phyloP scores from a whole-genome alignment of 2,797 vertebrate species.

The Neosilurus mollespiculum region DNA sequence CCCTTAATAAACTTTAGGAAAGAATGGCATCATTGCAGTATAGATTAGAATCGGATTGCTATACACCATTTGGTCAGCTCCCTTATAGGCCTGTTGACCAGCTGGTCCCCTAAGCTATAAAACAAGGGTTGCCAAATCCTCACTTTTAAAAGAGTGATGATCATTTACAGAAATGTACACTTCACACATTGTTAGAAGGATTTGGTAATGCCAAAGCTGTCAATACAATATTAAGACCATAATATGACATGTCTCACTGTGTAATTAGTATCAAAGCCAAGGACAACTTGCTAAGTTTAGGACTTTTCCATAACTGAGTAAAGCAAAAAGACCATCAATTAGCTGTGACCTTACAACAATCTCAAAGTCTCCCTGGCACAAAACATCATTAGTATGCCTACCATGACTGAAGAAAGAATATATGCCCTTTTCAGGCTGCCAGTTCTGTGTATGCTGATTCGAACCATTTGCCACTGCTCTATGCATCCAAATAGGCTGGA shows the following conservation, averaged over 20 bases:
- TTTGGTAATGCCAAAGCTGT: neutral
- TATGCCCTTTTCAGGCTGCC: conserved; percentile 32
- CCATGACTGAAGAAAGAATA: conserved; percentile 6
- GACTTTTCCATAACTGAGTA: conserved; percentile 34
- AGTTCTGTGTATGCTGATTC: conserved; percentile 34
- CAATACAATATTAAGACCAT: neutral
- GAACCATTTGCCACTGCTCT: conserved; percentile 34
- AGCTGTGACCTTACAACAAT: conserved; percentile 48
- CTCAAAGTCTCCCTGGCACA: conserved; percentile 36
- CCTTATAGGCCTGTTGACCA: conserved; percentile 31
- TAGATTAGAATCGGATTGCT: conserved; percentile 35
- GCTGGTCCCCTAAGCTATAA: conserved; percentile 38
- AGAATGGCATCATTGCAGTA: conserved; percentile 9
- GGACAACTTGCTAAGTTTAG: neutral
- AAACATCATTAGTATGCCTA: conserved; percentile 43
- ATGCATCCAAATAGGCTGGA: conserved; percentile 34
- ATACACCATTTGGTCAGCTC: conserved; percentile 45
- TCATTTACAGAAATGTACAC: neutral
- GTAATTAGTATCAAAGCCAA: conserved; percentile 35
- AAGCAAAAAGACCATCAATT: conserved; percentile 38
- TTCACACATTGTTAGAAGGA: neutral
- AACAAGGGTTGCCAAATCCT: conserved; percentile 40
- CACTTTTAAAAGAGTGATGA: neutral
- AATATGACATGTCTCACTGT: conserved; percentile 30
- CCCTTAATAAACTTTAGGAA: conserved; percentile 37